phyloP scores from a whole-genome alignment of 2,113 vertebrate genomes.

The Salvelinus alpinus region DNA sequence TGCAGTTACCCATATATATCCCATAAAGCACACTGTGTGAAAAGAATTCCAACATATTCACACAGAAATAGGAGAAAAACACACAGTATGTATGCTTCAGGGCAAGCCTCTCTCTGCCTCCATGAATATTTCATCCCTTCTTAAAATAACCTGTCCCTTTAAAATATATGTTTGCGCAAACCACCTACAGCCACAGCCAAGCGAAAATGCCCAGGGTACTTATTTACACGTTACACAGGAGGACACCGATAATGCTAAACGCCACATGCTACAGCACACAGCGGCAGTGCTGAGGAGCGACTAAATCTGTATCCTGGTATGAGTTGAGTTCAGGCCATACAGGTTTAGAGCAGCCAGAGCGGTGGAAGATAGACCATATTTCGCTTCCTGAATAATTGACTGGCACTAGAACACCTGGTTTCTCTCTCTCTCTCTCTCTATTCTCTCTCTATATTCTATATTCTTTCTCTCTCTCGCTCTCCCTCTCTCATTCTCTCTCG shows the following conservation, averaged over 20 bases:
- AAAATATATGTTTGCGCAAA: slow-evolving; percentile 50
- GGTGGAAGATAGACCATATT: slow-evolving; percentile 28
- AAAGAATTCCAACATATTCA: neutral
- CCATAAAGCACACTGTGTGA: neutral
- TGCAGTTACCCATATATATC: slow-evolving; percentile 17
- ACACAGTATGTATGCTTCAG: neutral
- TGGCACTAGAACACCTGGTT: slow-evolving; percentile 8
- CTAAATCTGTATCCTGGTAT: slow-evolving; percentile 54
- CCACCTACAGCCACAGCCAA: slow-evolving; percentile 34
- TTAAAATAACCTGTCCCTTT: slow-evolving; percentile 62
- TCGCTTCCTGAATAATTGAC: slow-evolving; percentile 64
- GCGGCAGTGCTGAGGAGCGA: neutral
- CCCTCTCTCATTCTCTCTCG: neutral
- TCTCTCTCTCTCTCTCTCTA: neutral
- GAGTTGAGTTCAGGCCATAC: slow-evolving; percentile 48
- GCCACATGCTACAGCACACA: no score
- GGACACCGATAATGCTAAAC: slow-evolving; percentile 46
- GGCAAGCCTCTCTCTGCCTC: slow-evolving; percentile 23
- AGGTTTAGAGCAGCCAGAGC: slow-evolving; percentile 47
- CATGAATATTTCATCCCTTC: slow-evolving; percentile 64
- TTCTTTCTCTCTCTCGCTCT: neutral
- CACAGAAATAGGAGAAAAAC: neutral
- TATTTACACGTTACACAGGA: slow-evolving; percentile 55
- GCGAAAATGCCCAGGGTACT: slow-evolving; percentile 54
- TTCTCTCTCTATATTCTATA: no score